Evolutionary conservation across 2,888 invertebrate genomes (phyloP).

Genomic region (Mayetiola destructor): DNA sequence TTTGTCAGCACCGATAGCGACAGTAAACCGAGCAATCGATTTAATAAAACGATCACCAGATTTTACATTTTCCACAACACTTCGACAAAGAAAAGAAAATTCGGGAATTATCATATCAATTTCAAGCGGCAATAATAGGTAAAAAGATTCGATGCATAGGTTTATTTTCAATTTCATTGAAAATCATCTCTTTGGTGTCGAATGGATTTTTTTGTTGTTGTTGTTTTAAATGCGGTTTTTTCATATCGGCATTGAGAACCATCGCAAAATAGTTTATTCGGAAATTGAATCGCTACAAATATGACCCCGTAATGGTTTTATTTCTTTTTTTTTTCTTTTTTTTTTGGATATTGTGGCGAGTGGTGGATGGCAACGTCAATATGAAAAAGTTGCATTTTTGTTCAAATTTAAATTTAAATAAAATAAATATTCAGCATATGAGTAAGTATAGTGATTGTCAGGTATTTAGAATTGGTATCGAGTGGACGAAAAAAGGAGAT

Average conservation of each 20-base stretch:
- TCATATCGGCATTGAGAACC: too few relatives aligned
- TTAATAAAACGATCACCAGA: conserved; percentile 57
- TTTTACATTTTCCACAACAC: conserved; percentile 63
- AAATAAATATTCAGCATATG: conserved; percentile 18
- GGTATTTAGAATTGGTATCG: conserved; percentile 84
- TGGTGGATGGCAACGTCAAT: too few relatives aligned
- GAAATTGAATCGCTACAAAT: too few relatives aligned
- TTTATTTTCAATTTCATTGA: not conserved
- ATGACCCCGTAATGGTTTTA: not conserved
- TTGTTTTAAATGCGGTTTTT: too few relatives aligned
- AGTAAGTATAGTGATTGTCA: conserved; percentile 31
- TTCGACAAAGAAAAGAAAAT: conserved; percentile 67
- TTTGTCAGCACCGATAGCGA: conserved; percentile 19
- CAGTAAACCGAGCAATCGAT: conserved; percentile 45
- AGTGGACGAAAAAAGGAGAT: conserved; percentile 78
- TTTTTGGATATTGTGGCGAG: too few relatives aligned
- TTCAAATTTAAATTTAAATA: conserved; percentile 2
- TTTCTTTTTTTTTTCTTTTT: not conserved
- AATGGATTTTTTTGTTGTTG: too few relatives aligned
- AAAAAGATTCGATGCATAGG: conserved; percentile 19
- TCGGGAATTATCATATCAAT: conserved; percentile 72
- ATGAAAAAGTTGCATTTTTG: not conserved
- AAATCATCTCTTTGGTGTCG: not conserved
- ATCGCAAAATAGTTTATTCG: not conserved
- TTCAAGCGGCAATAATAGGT: conserved; percentile 66